Base-by-base conservation (phyloP, 2,113 vertebrate genomes). In the Oryzias curvinotus region DNA sequence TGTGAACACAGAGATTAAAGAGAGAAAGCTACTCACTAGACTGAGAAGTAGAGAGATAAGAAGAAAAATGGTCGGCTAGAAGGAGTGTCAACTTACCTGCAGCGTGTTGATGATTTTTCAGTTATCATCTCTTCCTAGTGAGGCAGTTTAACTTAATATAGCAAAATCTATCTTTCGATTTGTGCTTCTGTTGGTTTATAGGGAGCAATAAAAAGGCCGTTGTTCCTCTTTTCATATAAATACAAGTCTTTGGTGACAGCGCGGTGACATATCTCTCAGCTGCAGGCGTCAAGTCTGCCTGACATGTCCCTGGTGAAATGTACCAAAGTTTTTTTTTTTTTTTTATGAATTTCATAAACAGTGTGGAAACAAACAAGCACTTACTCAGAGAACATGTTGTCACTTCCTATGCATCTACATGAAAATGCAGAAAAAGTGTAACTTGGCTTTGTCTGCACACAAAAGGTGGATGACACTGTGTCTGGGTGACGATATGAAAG, bases 151-250 rank as follows among this genome's bases (percentile, higher is more conserved):
- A 21, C 76, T 51, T 17, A 23, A 59, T 65, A 71, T 66, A 77
- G 50, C 62, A n/a, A 21, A 6, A 54, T 77, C 61, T 63, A 65
- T 58, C 78, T 85, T 65, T 61, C 52, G 1, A 2, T 60, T 64
- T 73, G 77, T 21, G 26, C 75, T 68, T 68, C 65, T 65, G 71
- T 69, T 71, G 52, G 51, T 77, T 78, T 77, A 78, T 68, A 55
- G 77, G 70, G 54, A 8, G 56, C 68, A 81, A 78, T 81, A 83
- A 76, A 85, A 78, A 56, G 62, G 62, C 64, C 25, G 71, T 75
- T 81, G 81, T 66, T 71, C 46, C 72, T 72, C 53, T 65, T 73
- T 73, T 76, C 60, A 73, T 77, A 73, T 62, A 80, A 82, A 83
- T 71, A 50, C 4, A 44, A 56, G 56, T 71, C 62, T 36, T 55